A percentile compares a stretch with the other conserved stretches of the same genome.
phyloP scores from a whole-genome alignment of 2,113 vertebrate species.

The Zosterops japonicus region DNA sequence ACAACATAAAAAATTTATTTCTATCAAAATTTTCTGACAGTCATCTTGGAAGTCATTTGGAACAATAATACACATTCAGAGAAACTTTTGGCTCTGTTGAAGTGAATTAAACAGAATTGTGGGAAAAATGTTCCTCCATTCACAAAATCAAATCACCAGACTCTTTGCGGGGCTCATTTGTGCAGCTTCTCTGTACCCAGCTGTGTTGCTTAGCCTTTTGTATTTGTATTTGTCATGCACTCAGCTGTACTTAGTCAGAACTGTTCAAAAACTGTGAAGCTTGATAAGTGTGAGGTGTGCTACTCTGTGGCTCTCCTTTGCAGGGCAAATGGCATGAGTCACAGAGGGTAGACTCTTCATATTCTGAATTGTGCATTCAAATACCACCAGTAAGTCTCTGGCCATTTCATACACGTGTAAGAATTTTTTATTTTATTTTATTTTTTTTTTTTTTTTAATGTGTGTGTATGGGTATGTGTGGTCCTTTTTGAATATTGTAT shows the following conservation, averaged over 20 bases:
- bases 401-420: fast-evolving
- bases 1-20: background rate
- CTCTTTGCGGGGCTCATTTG: background rate
- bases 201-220: background rate
- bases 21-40: background rate
- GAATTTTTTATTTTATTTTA: background rate
- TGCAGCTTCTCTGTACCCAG: background rate
- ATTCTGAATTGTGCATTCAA: background rate
- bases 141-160: background rate
- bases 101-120: background rate
- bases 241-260: background rate
- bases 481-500: background rate
- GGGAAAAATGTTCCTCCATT: background rate
- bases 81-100: background rate
- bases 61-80: background rate
- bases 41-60: background rate
- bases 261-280: background rate
- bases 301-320: background rate
- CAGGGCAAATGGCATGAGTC: background rate
- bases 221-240: background rate
- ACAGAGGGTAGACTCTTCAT: background rate
- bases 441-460: no score
- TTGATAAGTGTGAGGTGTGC: background rate
- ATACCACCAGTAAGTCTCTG: background rate
- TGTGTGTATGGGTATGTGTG: no score